Percentiles rank a stretch among this genome's conserved stretches.
These are phyloP conservation scores for Lichenostomus cassidix DNA, from an alignment of 2,113 vertebrate species.

Conservation along the genomic window DNA sequence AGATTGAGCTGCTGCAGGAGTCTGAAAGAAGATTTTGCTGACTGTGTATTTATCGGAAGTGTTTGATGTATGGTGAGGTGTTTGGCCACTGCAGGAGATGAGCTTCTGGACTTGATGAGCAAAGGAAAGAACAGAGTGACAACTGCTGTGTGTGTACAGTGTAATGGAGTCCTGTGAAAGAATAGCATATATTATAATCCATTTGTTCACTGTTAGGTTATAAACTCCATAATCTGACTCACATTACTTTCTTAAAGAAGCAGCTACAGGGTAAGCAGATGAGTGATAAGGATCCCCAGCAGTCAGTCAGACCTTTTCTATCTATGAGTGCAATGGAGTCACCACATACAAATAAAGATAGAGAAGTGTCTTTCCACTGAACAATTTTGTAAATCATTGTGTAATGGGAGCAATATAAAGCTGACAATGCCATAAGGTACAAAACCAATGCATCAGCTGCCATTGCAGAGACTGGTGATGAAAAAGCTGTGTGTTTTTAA, in stretches of 20 bases:
- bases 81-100: not conserved
- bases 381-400: not conserved
- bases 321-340: not conserved
- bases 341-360: not conserved
- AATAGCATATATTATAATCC: not conserved
- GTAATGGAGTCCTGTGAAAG: not conserved
- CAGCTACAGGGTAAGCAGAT: not conserved
- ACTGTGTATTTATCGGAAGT: not conserved
- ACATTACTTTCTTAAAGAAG: not conserved
- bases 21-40: not conserved
- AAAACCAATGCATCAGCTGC: not conserved
- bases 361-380: not conserved
- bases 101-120: not conserved
- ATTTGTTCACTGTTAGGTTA: not conserved
- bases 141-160: not conserved
- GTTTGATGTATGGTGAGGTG: not conserved
- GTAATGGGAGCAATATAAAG: not conserved
- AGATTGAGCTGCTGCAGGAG: not conserved
- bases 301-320: not conserved
- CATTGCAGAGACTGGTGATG: not conserved
- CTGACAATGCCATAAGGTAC: not conserved
- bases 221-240: not conserved
- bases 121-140: not conserved
- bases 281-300: not conserved
- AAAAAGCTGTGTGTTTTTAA: slow-evolving; percentile 17